Conservation (phyloP, 2,113 vertebrate species). For the Galbula dea region DNA sequence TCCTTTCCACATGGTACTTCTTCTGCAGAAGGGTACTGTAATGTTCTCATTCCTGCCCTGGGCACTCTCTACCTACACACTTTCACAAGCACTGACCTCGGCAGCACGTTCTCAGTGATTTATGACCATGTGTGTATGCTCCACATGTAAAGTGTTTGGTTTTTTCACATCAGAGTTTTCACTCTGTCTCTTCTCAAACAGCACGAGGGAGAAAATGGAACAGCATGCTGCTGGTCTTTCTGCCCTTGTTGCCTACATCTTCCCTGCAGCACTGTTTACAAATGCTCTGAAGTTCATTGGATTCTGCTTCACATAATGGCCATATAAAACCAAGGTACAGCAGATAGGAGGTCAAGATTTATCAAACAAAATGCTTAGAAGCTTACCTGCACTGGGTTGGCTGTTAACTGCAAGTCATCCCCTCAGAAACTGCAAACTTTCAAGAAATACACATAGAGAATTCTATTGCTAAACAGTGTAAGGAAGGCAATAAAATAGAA, state of each 20-base stretch:
- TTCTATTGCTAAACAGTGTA: background rate
- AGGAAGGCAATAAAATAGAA: background rate
- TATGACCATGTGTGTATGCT: background rate
- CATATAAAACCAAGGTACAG: background rate
- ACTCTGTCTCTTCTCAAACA: background rate
- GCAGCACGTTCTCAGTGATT: background rate
- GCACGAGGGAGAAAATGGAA: fast-evolving
- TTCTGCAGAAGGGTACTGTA: fast-evolving
- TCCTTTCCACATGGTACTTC: background rate
- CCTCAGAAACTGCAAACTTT: background rate
- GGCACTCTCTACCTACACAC: background rate
- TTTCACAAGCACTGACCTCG: background rate
- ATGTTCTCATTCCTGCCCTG: background rate
- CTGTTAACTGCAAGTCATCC: background rate
- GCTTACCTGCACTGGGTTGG: background rate
- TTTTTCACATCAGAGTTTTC: background rate
- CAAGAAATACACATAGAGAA: background rate
- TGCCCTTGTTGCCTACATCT: background rate
- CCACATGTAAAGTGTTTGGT: background rate
- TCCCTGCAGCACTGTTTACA: background rate
- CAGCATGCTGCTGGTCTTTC: background rate
- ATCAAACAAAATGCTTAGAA: background rate
- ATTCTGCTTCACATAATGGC: background rate
- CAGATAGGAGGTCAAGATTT: background rate
- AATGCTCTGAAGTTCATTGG: background rate